A percentile compares a stretch with the other conserved stretches of the same genome.
Conservation (phyloP, 2,888 invertebrate species). For the Cecidostiba fungosa region DNA sequence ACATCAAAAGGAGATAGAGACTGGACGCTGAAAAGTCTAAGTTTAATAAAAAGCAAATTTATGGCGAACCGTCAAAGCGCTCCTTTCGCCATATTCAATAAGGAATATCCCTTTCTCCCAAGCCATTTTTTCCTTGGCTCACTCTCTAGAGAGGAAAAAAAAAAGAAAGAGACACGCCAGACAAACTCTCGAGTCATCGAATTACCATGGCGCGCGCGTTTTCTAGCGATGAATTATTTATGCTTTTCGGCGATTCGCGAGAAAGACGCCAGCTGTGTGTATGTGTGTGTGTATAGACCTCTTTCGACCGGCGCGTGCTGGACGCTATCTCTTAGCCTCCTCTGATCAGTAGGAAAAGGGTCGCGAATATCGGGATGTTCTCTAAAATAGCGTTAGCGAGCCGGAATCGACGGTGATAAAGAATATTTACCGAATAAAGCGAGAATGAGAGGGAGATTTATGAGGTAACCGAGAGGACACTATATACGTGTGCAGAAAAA, state of each 20-base stretch:
- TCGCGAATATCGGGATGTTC: neutral
- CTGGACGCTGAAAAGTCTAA: conserved; percentile 45
- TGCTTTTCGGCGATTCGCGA: conserved; percentile 59
- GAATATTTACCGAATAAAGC: conserved; percentile 28
- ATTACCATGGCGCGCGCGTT: conserved; percentile 59
- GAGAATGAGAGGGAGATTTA: conserved; percentile 26
- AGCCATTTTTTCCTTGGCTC: conserved; percentile 32
- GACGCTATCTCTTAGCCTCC: neutral
- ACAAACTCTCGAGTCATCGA: conserved; percentile 48
- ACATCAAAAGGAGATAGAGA: conserved; percentile 46
- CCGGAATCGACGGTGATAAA: neutral
- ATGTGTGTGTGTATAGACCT: neutral
- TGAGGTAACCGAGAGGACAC: conserved; percentile 17
- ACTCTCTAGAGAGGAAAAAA: neutral
- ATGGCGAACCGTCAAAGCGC: conserved; percentile 55
- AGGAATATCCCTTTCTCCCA: conserved; percentile 27
- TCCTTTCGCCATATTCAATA: conserved; percentile 58
- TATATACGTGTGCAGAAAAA: neutral
- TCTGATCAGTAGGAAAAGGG: neutral
- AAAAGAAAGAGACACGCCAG: conserved; percentile 35
- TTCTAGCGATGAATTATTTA: conserved; percentile 64
- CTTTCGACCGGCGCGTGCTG: neutral
- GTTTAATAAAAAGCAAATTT: conserved; percentile 63
- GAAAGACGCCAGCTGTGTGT: conserved; percentile 39
- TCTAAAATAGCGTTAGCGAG: too few relatives aligned